phyloP scores from a whole-genome alignment of 2,113 vertebrate species.

The Progne subis region DNA sequence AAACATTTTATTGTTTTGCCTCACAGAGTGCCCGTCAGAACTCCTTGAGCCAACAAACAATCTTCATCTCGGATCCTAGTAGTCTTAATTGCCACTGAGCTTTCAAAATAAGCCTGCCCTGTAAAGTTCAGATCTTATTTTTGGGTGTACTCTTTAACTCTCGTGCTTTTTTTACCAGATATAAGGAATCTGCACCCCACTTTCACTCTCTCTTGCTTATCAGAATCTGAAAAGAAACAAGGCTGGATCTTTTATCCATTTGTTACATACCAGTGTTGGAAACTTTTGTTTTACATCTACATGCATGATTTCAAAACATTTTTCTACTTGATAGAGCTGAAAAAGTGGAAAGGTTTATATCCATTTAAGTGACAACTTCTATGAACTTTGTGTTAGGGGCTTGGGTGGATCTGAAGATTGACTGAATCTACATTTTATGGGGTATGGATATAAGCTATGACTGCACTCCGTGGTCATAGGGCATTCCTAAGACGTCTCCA shows the following conservation, averaged over 20 bases:
- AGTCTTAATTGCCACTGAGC: background rate
- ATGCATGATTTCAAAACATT: background rate
- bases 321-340: background rate
- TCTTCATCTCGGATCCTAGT: background rate
- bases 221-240: background rate
- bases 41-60: background rate
- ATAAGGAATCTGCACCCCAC: background rate
- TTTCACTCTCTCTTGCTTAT: background rate
- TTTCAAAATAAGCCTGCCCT: constrained; percentile 7
- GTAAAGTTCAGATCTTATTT: constrained; percentile 3
- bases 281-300: background rate
- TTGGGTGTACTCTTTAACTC: background rate
- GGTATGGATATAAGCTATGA: background rate
- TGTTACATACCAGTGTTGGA: background rate
- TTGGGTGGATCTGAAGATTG: background rate
- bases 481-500: background rate
- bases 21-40: background rate
- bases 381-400: background rate
- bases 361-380: background rate
- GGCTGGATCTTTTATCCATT: background rate
- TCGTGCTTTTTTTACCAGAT: background rate
- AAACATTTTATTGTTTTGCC: background rate
- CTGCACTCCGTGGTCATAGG: background rate
- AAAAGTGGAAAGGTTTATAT: background rate
- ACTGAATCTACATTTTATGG: background rate